These are phyloP conservation scores for Ginglymostoma cirratum DNA, from an alignment of 2,113 vertebrate genomes.

Conservation along the genomic window DNA sequence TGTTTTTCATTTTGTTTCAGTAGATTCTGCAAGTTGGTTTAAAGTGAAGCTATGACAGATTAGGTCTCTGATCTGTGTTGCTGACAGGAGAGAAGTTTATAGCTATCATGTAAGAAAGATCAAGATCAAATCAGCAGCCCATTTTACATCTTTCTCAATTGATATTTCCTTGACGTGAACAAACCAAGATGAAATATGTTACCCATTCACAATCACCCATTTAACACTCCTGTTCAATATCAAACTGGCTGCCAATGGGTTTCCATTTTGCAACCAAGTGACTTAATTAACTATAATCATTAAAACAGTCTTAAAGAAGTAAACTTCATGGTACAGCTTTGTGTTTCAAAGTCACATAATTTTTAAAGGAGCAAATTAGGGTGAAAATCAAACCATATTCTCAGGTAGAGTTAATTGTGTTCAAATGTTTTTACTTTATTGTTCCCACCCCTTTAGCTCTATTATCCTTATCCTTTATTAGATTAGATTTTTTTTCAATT, in stretches of 20 bases:
- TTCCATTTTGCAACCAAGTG: not conserved
- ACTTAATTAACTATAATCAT: not conserved
- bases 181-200: not conserved
- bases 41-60: no score
- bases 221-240: not conserved
- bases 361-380: not conserved
- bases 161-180: not conserved
- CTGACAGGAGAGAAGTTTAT: no score
- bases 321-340: not conserved
- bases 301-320: not conserved
- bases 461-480: slow-evolving; percentile 24
- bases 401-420: not conserved
- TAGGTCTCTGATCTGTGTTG: no score
- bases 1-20: no score
- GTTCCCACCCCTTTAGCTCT: not conserved
- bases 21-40: no score
- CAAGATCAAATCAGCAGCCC: no score
- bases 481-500: not conserved
- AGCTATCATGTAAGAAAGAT: no score
- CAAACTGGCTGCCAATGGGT: not conserved
- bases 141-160: no score
- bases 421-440: slow-evolving; percentile 5
- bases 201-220: not conserved
- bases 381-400: not conserved
- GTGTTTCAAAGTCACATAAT: not conserved